Percentiles rank a stretch among this genome's conserved stretches.
Conservation (phyloP, 2,797 vertebrate species). For the Benthosema pterotum region DNA sequence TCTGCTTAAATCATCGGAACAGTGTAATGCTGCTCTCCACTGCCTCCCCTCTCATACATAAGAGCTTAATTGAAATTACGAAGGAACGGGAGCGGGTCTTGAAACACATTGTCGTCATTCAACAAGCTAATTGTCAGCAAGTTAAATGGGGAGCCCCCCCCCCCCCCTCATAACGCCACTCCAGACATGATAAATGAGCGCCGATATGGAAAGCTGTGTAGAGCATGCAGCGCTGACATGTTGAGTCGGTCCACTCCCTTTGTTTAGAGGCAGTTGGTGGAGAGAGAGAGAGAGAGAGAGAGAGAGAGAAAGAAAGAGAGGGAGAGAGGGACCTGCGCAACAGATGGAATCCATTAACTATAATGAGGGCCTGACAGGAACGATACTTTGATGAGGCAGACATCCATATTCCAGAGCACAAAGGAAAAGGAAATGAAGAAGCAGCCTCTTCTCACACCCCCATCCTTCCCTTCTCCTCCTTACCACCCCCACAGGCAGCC, state of each 20-base stretch:
- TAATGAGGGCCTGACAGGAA: slow-evolving; percentile 76
- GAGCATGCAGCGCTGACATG: slow-evolving; percentile 55
- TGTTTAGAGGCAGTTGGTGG: slow-evolving; percentile 61
- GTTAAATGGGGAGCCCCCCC: slow-evolving; percentile 34
- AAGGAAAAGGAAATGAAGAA: slow-evolving; percentile 79
- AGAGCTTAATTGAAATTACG: slow-evolving; percentile 31
- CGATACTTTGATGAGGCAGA: slow-evolving; percentile 78
- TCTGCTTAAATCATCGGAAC: slow-evolving; percentile 14
- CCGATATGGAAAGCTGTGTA: slow-evolving; percentile 36
- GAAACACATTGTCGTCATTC: slow-evolving; percentile 29
- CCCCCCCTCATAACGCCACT: slow-evolving; percentile 31
- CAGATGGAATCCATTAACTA: slow-evolving; percentile 77
- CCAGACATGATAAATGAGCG: slow-evolving; percentile 40
- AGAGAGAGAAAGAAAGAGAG: too few relatives aligned
- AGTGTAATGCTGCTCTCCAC: slow-evolving; percentile 15
- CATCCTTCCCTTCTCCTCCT: slow-evolving; percentile 55
- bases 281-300: too few relatives aligned
- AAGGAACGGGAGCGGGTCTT: slow-evolving; percentile 14
- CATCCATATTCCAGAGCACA: slow-evolving; percentile 75
- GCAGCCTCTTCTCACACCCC: slow-evolving; percentile 50
- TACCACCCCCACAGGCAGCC: slow-evolving; percentile 69
- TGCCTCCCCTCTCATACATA: slow-evolving; percentile 23
- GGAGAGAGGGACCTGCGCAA: slow-evolving; percentile 69
- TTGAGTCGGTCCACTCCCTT: slow-evolving; percentile 55
- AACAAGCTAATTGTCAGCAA: slow-evolving; percentile 25